These are phyloP conservation scores for Percopsis transmontana DNA, from an alignment of 2,113 vertebrate genomes.

Conservation along the genomic window DNA sequence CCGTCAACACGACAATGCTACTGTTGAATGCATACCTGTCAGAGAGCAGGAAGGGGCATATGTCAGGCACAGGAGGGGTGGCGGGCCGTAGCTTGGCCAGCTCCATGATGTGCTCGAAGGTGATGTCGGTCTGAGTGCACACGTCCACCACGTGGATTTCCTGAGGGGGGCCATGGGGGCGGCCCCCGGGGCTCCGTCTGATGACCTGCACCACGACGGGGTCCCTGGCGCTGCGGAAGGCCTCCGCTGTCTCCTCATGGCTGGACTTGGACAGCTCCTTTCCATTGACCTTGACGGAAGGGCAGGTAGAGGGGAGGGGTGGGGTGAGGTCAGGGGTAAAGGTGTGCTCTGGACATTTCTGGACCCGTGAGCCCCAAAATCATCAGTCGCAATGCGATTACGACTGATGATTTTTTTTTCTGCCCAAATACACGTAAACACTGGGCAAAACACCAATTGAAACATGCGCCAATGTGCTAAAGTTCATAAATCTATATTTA, in stretches of 20 bases:
- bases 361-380: not conserved
- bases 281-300: constrained; percentile 86
- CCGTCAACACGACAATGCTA: not conserved
- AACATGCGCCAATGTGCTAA: too few relatives aligned
- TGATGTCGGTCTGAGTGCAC: constrained; percentile 98
- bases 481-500: too few relatives aligned
- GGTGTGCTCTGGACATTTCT: too few relatives aligned
- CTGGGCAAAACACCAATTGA: too few relatives aligned
- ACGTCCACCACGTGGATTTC: constrained; percentile 88
- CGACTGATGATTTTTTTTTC: too few relatives aligned
- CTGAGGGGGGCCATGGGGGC: constrained; percentile 76
- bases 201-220: constrained; percentile 96
- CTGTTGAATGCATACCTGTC: constrained; percentile 84
- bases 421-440: too few relatives aligned
- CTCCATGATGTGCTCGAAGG: constrained; percentile 96
- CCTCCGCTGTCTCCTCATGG: constrained; percentile 92
- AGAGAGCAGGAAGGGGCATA: constrained; percentile 94
- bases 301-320: not conserved
- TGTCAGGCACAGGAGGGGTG: constrained; percentile 94
- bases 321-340: not conserved
- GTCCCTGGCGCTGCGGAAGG: constrained; percentile 90
- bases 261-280: constrained; percentile 92
- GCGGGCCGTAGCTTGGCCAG: constrained; percentile 90
- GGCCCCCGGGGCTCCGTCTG: constrained; percentile 83
- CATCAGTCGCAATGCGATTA: not conserved